These are phyloP conservation scores for Rhizomys pruinosus DNA, from an alignment of 2,113 vertebrate species.

Conservation along the genomic window DNA sequence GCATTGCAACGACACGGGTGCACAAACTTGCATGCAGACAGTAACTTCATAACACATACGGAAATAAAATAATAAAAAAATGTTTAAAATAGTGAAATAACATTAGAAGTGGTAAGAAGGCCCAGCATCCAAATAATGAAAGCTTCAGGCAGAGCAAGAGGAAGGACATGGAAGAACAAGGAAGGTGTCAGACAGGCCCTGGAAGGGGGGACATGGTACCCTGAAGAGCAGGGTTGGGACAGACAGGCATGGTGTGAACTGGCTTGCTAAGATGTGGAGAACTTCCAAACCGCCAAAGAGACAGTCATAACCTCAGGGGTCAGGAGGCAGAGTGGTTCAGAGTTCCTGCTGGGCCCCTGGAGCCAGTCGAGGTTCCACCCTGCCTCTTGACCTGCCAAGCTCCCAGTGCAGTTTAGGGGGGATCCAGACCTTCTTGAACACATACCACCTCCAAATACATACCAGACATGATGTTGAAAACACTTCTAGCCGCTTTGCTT, in stretches of 20 bases:
- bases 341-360: not conserved
- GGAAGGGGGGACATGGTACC: not conserved
- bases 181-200: not conserved
- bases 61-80: too few relatives aligned
- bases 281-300: not conserved
- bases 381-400: too few relatives aligned
- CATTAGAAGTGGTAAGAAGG: not conserved
- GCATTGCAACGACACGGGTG: too few relatives aligned
- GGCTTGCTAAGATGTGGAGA: too few relatives aligned
- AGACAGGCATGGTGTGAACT: rapidly evolving
- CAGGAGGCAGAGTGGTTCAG: too few relatives aligned
- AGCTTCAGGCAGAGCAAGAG: not conserved
- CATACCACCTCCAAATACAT: too few relatives aligned
- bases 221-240: not conserved
- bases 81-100: too few relatives aligned
- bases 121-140: not conserved
- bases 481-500: rapidly evolving
- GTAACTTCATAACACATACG: too few relatives aligned
- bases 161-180: not conserved
- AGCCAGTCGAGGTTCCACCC: not conserved
- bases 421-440: too few relatives aligned
- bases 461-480: not conserved
- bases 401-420: not conserved
- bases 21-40: too few relatives aligned
- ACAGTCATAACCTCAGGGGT: not conserved